A percentile compares a stretch with the other conserved stretches of the same genome.
Evolutionary conservation across 2,888 invertebrate genomes (phyloP).

Genomic region (Melieria omissa): DNA sequence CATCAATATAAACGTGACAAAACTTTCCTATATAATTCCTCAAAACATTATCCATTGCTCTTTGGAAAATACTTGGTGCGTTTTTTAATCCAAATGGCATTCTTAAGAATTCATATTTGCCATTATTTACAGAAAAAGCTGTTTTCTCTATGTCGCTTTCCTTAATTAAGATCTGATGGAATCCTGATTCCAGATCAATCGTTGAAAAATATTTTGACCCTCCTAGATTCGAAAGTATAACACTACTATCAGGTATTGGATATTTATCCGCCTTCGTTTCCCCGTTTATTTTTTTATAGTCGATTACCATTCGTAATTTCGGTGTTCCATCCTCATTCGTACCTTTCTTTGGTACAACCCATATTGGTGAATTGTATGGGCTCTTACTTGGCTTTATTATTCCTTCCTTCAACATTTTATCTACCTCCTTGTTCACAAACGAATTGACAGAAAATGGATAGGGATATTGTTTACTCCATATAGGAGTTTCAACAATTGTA

Average conservation of each 20-base stretch:
- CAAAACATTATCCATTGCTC: conserved; percentile 1
- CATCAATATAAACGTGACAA: conserved; percentile 41
- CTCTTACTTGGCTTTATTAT: conserved; percentile 3
- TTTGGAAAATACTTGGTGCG: no score
- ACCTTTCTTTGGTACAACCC: conserved; percentile 15
- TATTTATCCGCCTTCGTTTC: conserved; percentile 6
- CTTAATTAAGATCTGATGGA: conserved; percentile 21
- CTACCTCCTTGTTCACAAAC: neutral
- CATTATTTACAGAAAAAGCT: conserved; percentile 36
- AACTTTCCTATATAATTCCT: conserved; percentile 35
- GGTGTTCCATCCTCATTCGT: conserved; percentile 11
- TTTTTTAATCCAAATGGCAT: no score
- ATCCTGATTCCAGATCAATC: conserved; percentile 10
- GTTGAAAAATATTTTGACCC: conserved; percentile 3
- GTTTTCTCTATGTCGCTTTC: conserved; percentile 40
- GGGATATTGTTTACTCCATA: neutral
- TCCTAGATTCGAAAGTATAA: conserved; percentile 4
- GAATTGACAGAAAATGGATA: neutral
- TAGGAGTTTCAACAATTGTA: no score
- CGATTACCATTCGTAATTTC: conserved; percentile 15
- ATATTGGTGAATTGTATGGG: no score
- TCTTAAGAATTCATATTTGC: conserved; percentile 16
- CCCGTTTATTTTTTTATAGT: conserved; percentile 11
- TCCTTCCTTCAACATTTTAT: neutral
- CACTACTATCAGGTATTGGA: conserved; percentile 2